Conservation (phyloP, 2,113 vertebrate genomes). For the Callopanchax toddi region DNA sequence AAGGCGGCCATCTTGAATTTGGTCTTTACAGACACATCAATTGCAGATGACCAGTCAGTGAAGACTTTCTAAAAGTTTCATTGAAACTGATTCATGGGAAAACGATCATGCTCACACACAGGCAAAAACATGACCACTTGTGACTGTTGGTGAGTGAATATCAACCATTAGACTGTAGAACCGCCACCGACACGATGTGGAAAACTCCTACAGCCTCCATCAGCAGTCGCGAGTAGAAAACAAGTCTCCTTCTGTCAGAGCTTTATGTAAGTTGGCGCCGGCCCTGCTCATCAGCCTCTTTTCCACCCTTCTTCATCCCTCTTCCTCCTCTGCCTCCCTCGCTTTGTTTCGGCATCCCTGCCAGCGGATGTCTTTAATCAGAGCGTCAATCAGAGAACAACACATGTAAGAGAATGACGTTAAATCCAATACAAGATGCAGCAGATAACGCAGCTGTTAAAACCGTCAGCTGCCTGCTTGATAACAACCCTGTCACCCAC, state of each 20-base stretch:
- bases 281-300: constrained; percentile 6
- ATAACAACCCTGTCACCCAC: constrained; percentile 70
- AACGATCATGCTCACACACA: too few relatives aligned
- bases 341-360: constrained; percentile 29
- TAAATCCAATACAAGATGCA: constrained; percentile 73
- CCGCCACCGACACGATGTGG: too few relatives aligned
- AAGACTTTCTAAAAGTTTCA: too few relatives aligned
- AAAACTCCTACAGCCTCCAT: not conserved
- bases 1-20: too few relatives aligned
- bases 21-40: too few relatives aligned
- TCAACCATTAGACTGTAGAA: too few relatives aligned
- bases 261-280: not conserved
- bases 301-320: not conserved
- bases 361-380: constrained; percentile 72
- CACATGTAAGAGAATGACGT: constrained; percentile 60
- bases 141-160: too few relatives aligned
- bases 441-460: constrained; percentile 73
- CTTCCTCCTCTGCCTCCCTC: not conserved
- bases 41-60: too few relatives aligned
- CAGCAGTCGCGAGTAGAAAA: not conserved
- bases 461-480: constrained; percentile 61
- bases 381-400: constrained; percentile 63
- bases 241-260: not conserved
- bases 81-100: too few relatives aligned
- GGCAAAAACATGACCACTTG: too few relatives aligned